phyloP scores from a whole-genome alignment of 2,113 vertebrate species.

The Saimiri boliviensis region DNA sequence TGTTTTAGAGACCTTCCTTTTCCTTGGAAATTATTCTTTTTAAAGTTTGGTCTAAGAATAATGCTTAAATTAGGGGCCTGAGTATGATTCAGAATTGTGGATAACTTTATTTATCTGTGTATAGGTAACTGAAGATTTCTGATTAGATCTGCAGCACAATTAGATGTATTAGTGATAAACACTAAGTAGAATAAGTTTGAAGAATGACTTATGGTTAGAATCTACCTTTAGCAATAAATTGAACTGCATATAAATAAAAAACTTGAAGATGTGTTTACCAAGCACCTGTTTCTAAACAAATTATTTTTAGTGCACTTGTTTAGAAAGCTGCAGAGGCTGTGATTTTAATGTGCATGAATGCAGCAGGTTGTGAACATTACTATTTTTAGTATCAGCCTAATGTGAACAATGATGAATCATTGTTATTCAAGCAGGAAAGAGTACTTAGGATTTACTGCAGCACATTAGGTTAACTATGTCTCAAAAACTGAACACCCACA shows the following conservation, averaged over 20 bases:
- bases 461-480: conserved; percentile 84
- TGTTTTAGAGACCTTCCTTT: conserved; percentile 5
- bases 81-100: conserved; percentile 15
- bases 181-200: neutral
- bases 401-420: conserved; percentile 82
- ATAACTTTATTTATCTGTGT: conserved; percentile 60
- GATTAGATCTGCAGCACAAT: conserved; percentile 23
- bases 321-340: conserved; percentile 65
- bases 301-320: conserved; percentile 46
- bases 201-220: conserved; percentile 40
- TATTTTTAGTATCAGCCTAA: conserved; percentile 84
- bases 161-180: conserved; percentile 21
- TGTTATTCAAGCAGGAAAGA: conserved; percentile 80
- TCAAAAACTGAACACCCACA: conserved; percentile 83
- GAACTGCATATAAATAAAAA: conserved; percentile 47
- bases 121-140: conserved; percentile 35
- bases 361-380: conserved; percentile 72
- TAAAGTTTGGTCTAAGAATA: conserved; percentile 33
- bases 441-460: conserved; percentile 83
- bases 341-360: conserved; percentile 72
- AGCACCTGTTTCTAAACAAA: conserved; percentile 47
- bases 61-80: neutral
- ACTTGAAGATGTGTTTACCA: conserved; percentile 4
- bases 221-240: conserved; percentile 57
- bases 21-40: conserved; percentile 35